A percentile compares a stretch with the other conserved stretches of the same genome.
These are phyloP conservation scores for Porites australiensis DNA, from an alignment of 64 coral and sea anemone genomes.

Conservation along the genomic window DNA sequence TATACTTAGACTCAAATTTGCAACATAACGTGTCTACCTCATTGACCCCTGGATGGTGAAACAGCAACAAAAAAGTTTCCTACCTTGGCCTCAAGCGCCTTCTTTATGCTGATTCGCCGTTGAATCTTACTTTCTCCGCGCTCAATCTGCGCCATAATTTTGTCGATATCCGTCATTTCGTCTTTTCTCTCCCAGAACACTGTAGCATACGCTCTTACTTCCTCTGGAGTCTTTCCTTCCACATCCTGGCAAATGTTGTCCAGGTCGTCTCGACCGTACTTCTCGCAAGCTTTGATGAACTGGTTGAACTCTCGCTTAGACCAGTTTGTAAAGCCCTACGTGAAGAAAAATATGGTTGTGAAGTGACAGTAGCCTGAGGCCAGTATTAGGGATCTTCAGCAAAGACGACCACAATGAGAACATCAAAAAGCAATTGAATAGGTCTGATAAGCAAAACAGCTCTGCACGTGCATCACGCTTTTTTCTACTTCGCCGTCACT, in stretches of 20 bases:
- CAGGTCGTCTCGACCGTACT: slow-evolving; percentile 96
- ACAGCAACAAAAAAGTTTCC: background rate
- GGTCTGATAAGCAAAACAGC: background rate
- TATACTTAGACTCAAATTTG: no score
- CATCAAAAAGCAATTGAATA: background rate
- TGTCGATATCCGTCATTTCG: slow-evolving; percentile 93
- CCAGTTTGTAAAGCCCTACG: slow-evolving; percentile 94
- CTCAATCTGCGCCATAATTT: slow-evolving; percentile 98
- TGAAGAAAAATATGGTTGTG: background rate
- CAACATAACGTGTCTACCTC: no score
- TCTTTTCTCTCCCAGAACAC: slow-evolving; percentile 99
- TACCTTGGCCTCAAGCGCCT: slow-evolving; percentile 99
- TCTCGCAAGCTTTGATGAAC: slow-evolving; percentile 97
- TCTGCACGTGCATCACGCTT: no score
- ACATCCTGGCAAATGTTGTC: slow-evolving; percentile 98
- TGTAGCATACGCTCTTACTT: slow-evolving; percentile 84
- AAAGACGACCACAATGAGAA: no score
- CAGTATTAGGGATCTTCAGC: no score
- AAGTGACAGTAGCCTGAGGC: no score
- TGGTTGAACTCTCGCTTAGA: slow-evolving; percentile 99
- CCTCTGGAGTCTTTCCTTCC: slow-evolving; percentile 95
- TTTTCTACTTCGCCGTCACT: no score
- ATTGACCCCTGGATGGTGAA: no score
- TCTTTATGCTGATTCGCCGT: slow-evolving; percentile 97
- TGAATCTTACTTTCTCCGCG: slow-evolving; percentile 97